Percentiles rank a stretch among this genome's conserved stretches.
Evolutionary conservation across 1,140 invertebrate species (phyloP).

Genomic region (Drosophila ananassae): DNA sequence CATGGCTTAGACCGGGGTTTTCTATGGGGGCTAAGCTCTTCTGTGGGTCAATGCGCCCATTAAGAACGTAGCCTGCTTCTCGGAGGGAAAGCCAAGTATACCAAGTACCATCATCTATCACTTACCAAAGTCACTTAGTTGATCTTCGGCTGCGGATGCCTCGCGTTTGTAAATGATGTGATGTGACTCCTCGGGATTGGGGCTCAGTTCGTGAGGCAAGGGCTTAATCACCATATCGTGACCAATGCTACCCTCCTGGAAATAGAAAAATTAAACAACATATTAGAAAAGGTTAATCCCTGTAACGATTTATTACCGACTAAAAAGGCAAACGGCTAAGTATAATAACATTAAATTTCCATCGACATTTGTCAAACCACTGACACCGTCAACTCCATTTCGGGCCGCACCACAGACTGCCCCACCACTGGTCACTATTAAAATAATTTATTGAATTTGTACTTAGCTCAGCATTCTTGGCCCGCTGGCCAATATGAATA

Average conservation of each 20-base stretch:
- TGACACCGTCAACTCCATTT: constrained; percentile 41
- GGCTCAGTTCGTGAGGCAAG: constrained; percentile 86
- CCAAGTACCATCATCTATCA: constrained; percentile 3
- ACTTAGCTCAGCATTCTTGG: constrained; percentile 40
- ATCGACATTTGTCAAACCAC: constrained; percentile 53
- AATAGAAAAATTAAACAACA: constrained; percentile 25
- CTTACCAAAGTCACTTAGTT: constrained; percentile 90
- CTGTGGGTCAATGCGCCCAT: constrained; percentile 75
- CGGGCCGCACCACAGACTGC: constrained; percentile 20
- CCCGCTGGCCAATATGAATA: constrained; percentile 31
- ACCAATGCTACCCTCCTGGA: constrained; percentile 95
- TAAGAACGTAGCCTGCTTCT: constrained; percentile 50
- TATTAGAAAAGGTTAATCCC: background rate
- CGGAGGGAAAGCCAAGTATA: background rate
- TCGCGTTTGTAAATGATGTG: constrained; percentile 89
- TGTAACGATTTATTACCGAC: background rate
- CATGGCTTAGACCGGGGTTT: constrained; percentile 14
- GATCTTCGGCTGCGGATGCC: constrained; percentile 83
- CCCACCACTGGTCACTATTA: constrained; percentile 16
- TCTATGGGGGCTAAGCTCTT: constrained; percentile 49
- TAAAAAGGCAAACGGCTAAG: background rate
- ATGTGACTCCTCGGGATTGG: constrained; percentile 84
- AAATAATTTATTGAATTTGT: constrained; percentile 57
- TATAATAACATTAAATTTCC: constrained; percentile 29
- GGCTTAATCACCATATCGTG: constrained; percentile 94